These are phyloP conservation scores for Drosophila pseudotakahashii DNA, from an alignment of 2,888 invertebrate genomes.

Conservation along the genomic window DNA sequence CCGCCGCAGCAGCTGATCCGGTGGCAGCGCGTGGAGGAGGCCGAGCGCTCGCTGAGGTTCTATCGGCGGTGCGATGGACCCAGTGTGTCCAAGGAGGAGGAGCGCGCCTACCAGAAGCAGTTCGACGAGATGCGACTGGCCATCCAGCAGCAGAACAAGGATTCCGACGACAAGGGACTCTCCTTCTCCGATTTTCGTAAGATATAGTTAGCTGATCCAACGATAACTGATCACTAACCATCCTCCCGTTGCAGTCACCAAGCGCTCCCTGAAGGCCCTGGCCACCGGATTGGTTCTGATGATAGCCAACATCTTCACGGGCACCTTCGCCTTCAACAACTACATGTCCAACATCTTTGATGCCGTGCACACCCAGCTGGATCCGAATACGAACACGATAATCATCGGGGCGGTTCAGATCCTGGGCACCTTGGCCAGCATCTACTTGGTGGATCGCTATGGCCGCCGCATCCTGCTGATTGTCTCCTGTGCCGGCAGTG, in stretches of 20 bases:
- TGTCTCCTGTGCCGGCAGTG: conserved; percentile 65
- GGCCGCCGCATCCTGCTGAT: conserved; percentile 74
- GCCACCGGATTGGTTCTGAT: conserved; percentile 65
- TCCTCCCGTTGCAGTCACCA: conserved; percentile 55
- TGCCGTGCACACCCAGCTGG: conserved; percentile 66
- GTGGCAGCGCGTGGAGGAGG: conserved; percentile 56
- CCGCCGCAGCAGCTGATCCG: conserved; percentile 69
- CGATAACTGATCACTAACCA: not conserved
- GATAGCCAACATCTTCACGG: conserved; percentile 70
- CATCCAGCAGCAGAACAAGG: conserved; percentile 46
- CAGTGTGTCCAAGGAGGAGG: conserved; percentile 54
- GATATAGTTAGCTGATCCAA: not conserved
- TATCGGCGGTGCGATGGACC: conserved; percentile 65
- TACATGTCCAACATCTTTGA: conserved; percentile 80
- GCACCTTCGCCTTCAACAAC: conserved; percentile 74
- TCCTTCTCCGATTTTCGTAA: conserved; percentile 63
- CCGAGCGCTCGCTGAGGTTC: conserved; percentile 64
- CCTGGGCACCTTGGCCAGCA: conserved; percentile 68
- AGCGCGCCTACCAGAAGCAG: conserved; percentile 55
- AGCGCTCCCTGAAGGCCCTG: conserved; percentile 64
- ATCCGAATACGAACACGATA: conserved; percentile 78
- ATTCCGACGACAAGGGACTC: conserved; percentile 22
- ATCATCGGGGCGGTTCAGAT: conserved; percentile 78
- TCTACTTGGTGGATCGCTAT: conserved; percentile 72
- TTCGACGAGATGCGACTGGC: conserved; percentile 54